Conservation (phyloP, 2,888 invertebrate species). For the Maniola hyperantus region DNA sequence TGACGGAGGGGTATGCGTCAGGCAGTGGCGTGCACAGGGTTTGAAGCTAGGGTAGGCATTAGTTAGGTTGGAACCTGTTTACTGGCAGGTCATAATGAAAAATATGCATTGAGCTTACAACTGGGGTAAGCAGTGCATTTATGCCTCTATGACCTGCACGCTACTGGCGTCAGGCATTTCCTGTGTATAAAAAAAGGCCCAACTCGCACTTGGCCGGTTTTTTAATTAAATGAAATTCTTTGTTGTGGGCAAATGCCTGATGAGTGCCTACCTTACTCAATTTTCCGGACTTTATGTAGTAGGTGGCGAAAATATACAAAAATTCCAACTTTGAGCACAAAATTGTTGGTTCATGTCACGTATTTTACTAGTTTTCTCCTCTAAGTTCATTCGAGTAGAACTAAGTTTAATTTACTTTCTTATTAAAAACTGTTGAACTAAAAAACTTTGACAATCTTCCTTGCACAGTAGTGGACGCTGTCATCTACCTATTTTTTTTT, state of each 20-base stretch:
- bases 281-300: background rate
- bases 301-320: background rate
- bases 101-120: too few species aligned
- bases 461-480: background rate
- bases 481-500: too few species aligned
- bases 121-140: too few species aligned
- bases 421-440: background rate
- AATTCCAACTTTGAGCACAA: background rate
- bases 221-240: background rate
- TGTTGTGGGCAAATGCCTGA: background rate
- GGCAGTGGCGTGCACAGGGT: too few species aligned
- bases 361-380: background rate
- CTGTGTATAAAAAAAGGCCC: too few species aligned
- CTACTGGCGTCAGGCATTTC: too few species aligned
- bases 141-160: too few species aligned
- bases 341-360: background rate
- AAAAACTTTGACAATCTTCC: background rate
- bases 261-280: background rate
- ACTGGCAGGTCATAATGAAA: too few species aligned
- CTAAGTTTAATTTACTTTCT: background rate
- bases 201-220: background rate
- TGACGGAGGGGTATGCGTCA: too few species aligned
- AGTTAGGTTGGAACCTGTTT: too few species aligned
- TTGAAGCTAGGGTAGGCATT: too few species aligned
- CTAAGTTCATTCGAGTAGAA: background rate